Evolutionary conservation across 2,888 invertebrate species (phyloP).

Genomic region (Sarcophaga variegata): DNA sequence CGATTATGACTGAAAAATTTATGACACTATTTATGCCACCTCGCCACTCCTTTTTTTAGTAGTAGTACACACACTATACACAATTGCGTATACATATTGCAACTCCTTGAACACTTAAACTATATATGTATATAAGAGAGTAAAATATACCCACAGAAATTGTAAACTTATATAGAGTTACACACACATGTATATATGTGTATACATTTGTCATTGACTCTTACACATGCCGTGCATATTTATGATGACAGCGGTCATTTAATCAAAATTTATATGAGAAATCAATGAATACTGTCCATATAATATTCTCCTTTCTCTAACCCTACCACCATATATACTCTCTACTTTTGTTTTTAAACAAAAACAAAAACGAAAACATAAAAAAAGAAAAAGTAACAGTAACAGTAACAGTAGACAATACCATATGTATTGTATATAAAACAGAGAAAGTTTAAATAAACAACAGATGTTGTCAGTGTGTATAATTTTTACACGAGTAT

Average conservation of each 20-base stretch:
- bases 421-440: background rate
- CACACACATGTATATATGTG: background rate
- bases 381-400: constrained; percentile 10
- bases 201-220: constrained; percentile 33
- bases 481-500: background rate
- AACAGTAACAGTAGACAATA: background rate
- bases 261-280: constrained; percentile 59
- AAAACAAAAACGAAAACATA: constrained; percentile 46
- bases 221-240: constrained; percentile 62
- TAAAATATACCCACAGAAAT: no score
- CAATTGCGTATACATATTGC: background rate
- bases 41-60: no score
- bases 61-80: background rate
- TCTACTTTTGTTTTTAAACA: constrained; percentile 36
- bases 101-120: no score
- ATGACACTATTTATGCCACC: background rate
- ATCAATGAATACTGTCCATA: constrained; percentile 38
- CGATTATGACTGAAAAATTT: background rate
- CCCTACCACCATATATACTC: background rate
- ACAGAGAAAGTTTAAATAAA: constrained; percentile 48
- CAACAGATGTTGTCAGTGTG: constrained; percentile 57
- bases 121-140: no score
- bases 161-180: no score
- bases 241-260: constrained; percentile 66
- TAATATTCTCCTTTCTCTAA: background rate